phyloP scores from a whole-genome alignment of 2,797 vertebrate species.

The Pantherophis vulpinus region DNA sequence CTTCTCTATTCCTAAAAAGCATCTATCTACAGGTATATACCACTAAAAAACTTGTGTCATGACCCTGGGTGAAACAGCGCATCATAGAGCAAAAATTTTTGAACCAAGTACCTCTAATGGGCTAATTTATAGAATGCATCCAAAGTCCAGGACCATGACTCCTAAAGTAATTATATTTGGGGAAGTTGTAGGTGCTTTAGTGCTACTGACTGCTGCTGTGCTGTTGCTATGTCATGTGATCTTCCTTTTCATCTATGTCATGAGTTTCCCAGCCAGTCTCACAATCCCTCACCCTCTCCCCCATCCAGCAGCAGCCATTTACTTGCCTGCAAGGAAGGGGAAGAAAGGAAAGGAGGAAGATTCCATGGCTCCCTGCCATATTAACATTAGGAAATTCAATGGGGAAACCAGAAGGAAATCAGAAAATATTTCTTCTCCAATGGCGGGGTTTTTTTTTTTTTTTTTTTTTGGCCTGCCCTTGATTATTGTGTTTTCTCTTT shows the following conservation, averaged over 20 bases:
- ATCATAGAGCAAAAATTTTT: not conserved
- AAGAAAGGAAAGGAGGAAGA: not conserved
- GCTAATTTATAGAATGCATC: not conserved
- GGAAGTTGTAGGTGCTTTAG: not conserved
- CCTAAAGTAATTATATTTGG: not conserved
- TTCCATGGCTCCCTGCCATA: not conserved
- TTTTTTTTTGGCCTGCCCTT: not conserved
- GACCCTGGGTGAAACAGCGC: not conserved
- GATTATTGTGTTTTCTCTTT: not conserved
- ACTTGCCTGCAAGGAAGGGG: not conserved
- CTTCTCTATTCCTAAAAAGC: accelerated
- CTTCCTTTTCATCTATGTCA: not conserved
- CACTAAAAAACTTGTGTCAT: not conserved
- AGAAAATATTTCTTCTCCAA: not conserved
- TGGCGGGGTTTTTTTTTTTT: not conserved
- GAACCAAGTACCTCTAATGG: not conserved
- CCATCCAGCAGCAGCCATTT: not conserved
- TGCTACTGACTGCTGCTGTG: not conserved
- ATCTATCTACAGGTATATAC: not conserved
- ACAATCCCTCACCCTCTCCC: not conserved
- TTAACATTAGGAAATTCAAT: not conserved
- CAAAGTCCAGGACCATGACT: not conserved
- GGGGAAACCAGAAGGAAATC: not conserved
- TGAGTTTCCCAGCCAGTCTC: not conserved
- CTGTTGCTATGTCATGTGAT: not conserved